A percentile compares a stretch with the other conserved stretches of the same genome.
These are phyloP conservation scores for Calliphora vomitoria DNA, from an alignment of 2,888 invertebrate genomes.

Conservation along the genomic window DNA sequence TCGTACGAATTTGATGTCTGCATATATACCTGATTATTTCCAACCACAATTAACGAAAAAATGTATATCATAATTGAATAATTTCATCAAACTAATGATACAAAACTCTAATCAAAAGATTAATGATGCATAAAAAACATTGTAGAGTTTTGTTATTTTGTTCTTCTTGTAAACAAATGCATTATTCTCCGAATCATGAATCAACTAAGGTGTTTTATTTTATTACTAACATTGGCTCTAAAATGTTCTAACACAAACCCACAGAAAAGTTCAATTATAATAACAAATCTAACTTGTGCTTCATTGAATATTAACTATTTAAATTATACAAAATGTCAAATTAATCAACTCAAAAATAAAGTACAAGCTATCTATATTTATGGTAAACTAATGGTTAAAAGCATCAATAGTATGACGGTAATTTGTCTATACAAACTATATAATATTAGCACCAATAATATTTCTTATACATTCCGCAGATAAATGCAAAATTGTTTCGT, in stretches of 20 bases:
- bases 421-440: background rate
- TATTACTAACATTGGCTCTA: background rate
- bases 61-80: no score
- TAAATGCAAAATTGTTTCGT: slow-evolving; percentile 38
- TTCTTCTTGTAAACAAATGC: no score
- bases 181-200: background rate
- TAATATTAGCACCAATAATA: background rate
- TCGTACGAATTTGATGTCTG: no score
- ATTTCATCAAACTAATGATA: no score
- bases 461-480: background rate
- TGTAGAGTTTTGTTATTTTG: no score
- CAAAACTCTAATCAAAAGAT: no score
- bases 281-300: background rate
- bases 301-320: background rate
- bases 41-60: no score
- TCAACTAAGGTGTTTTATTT: background rate
- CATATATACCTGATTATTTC: no score
- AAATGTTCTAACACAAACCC: background rate
- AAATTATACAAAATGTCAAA: slow-evolving; percentile 15
- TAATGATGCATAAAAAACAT: no score
- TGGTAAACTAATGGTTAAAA: slow-evolving; percentile 15
- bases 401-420: background rate
- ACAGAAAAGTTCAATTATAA: background rate
- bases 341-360: background rate
- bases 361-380: background rate